phyloP scores from a whole-genome alignment of 2,113 vertebrate genomes.

The Proterorhinus semilunaris region DNA sequence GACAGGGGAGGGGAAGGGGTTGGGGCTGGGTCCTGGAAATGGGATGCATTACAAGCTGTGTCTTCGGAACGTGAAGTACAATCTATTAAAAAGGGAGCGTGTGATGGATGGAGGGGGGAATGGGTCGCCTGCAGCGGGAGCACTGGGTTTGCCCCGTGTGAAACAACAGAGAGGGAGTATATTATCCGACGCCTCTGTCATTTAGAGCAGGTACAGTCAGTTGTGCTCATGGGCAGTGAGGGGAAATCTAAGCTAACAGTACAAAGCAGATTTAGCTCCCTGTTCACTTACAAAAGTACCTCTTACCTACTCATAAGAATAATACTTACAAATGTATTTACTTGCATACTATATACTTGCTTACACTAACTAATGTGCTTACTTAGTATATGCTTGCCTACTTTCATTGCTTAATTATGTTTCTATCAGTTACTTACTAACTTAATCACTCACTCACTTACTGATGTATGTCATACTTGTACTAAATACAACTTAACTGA shows the following conservation, averaged over 20 bases:
- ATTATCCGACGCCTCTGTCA: neutral
- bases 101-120: conserved; percentile 50
- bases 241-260: neutral
- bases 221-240: neutral
- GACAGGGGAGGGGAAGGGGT: conserved; percentile 54
- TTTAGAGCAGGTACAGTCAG: neutral
- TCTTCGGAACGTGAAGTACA: conserved; percentile 73
- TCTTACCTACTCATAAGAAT: too few species aligned
- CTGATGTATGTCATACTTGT: too few species aligned
- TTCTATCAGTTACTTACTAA: too few species aligned
- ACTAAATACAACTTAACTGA: too few species aligned
- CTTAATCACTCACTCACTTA: too few species aligned
- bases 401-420: too few species aligned
- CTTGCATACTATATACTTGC: too few species aligned
- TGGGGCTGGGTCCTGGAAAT: conserved; percentile 66
- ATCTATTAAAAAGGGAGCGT: conserved; percentile 61
- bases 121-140: conserved; percentile 22
- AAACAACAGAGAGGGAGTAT: neutral
- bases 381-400: too few species aligned
- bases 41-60: conserved; percentile 73
- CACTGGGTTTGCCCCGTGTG: neutral
- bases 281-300: too few species aligned
- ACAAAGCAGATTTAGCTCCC: neutral
- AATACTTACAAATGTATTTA: too few species aligned
- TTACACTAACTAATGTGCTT: too few species aligned